Conservation (phyloP, 2,797 vertebrate genomes). For the Galago senegalensis region DNA sequence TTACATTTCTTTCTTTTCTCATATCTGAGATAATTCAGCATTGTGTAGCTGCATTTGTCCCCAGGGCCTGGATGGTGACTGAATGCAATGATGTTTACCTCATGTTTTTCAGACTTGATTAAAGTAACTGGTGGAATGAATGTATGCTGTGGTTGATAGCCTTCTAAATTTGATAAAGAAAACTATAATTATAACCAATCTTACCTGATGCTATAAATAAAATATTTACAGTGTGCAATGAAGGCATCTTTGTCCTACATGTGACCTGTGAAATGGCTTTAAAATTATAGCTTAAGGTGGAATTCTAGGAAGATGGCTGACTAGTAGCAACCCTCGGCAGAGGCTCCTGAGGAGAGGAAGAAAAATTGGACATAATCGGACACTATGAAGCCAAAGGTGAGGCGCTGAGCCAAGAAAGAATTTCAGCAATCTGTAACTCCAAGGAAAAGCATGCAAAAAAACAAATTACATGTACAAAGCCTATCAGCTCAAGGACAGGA, state of each 20-base stretch:
- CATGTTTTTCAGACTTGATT: conserved; percentile 28
- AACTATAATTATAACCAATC: conserved; percentile 54
- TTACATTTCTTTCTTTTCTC: conserved; percentile 25
- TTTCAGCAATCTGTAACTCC: too few relatives aligned
- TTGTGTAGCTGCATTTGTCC: conserved; percentile 1
- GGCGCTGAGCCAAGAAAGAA: too few relatives aligned
- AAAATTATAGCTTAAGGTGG: conserved; percentile 47
- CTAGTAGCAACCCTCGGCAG: too few relatives aligned
- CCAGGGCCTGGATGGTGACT: not conserved
- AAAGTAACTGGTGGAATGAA: conserved; percentile 18
- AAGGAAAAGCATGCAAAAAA: too few relatives aligned
- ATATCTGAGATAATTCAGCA: conserved; percentile 9
- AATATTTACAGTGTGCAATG: conserved; percentile 42
- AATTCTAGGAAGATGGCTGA: too few relatives aligned
- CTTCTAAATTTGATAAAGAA: conserved; percentile 70
- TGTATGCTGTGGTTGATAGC: not conserved
- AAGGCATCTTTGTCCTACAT: conserved; percentile 48
- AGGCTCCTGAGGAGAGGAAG: too few relatives aligned
- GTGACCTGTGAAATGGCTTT: conserved; percentile 55
- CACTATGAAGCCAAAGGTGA: too few relatives aligned
- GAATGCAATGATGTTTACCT: not conserved
- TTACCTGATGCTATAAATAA: conserved; percentile 53
- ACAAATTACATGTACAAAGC: too few relatives aligned
- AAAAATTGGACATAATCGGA: too few relatives aligned
- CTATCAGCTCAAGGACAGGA: too few relatives aligned